Base-by-base conservation (phyloP, 1,140 invertebrate genomes). In the Drosophila insularis region DNA sequence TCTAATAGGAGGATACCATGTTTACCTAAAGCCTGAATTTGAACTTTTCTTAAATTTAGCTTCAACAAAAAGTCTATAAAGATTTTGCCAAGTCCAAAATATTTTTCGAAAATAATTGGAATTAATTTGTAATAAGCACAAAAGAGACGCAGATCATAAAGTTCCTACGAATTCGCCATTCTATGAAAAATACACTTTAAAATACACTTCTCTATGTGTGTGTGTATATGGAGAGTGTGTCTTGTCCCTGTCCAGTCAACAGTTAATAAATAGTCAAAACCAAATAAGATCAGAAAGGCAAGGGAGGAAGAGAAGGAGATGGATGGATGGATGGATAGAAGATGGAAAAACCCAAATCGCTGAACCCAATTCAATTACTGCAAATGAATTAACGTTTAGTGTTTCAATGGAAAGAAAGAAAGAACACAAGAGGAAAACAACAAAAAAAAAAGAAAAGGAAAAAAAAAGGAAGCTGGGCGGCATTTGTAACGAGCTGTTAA, bases 401-500 rank as follows among this genome's bases (percentile, higher is more conserved):
- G 71, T 60, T 27, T 76, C 65, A 43, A 32, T 71, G 66, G 62
- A 78, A 63, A 37, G 35, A 35, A 35, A 35, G 32, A 37, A 11
- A 13, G 35, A 37, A 37, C 35, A 13, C 10, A 13, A 4, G 35
- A 37, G 35, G 11, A 13, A 37, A 11, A 37, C 2, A 37, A 32
- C n/a, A 84, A 68, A 53, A 78, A 63, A 37, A 2, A 37, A 13
- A 37, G 8, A 37, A 11, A 13, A 13, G 2, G 8, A 37, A 11
- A 4, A 13, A 37, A 11, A 37, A 68, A 75, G 78, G 71, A 81
- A 86, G 71, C 68, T 58, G 79, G 74, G 76, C 81, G 69, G 81
- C 77, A 68, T 75, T 73, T 80, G 61, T 84, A 86, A 89, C 71
- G 84, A 89, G 80, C 84, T 89, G 84, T 89, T 89, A 89, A 89